These are phyloP conservation scores for Scaptomyza tumidula DNA, from an alignment of 2,888 invertebrate species.

Conservation along the genomic window DNA sequence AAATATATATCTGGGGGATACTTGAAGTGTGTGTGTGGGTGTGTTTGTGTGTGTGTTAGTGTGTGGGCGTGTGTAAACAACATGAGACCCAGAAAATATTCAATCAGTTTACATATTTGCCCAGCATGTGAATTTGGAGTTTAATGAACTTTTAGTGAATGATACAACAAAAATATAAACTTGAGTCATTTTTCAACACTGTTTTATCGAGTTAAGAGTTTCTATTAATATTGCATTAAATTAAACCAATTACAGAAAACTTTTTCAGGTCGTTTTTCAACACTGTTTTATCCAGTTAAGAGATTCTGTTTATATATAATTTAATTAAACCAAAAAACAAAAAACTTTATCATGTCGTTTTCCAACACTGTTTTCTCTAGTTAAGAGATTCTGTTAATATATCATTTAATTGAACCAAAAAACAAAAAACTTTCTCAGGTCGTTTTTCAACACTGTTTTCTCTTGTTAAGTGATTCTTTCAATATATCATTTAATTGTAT, in stretches of 20 bases:
- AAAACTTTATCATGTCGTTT: too few species aligned
- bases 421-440: too few species aligned
- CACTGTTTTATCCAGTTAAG: too few species aligned
- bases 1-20: background rate
- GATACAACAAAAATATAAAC: background rate
- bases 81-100: slow-evolving; percentile 21
- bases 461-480: too few species aligned
- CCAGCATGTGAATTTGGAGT: background rate
- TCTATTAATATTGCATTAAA: too few species aligned
- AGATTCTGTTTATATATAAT: too few species aligned
- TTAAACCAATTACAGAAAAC: too few species aligned
- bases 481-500: too few species aligned
- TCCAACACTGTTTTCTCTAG: background rate
- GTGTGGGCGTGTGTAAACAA: slow-evolving; percentile 13
- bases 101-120: slow-evolving; percentile 29
- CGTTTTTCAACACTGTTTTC: too few species aligned
- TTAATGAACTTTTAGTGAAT: background rate
- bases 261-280: too few species aligned
- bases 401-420: too few species aligned
- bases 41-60: slow-evolving; percentile 1
- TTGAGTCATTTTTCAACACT: background rate
- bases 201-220: background rate
- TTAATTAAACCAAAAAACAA: too few species aligned
- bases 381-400: background rate
- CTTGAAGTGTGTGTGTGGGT: slow-evolving; percentile 9